Base-by-base conservation (phyloP, 2,888 invertebrate genomes). In the Nomada flava region DNA sequence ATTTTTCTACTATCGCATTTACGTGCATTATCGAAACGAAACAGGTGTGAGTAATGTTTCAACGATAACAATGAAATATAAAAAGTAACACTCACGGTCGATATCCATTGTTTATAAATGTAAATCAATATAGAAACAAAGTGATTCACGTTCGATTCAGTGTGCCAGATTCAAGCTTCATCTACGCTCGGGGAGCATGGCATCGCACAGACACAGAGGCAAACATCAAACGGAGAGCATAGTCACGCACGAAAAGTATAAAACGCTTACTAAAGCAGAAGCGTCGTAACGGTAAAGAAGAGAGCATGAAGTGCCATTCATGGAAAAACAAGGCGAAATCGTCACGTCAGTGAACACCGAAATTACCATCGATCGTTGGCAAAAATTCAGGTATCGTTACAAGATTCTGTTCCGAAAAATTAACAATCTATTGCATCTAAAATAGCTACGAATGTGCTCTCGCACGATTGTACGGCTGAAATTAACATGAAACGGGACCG, bases 211-310 rank as follows among this genome's bases (percentile, higher is more conserved):
- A 65, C 65, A 67, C 65, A 76, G 13, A 69, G 63, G 13, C 13
- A n/a, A 23, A 20, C 23, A 20, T 36, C 67, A 55, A 47, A 60
- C 55, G 3, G 52, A 73, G 52, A 65, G n/a, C 29, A 50, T 23
- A 68, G 55, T 29, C 63, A 64, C 69, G 64, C 57, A 50, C 59
- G 64, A 70, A 70, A 79, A 70, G 26, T 52, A 69, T 55, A 53
- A 55, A 60, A 70, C 52, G 18, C 36, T 36, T 36, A 36, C 57
- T 59, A 23, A 42, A 71, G 64, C 53, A 62, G 50, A 79, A 60
- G 60, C 64, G 52, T 78, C 65, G 18, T 79, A 78, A 79, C 65
- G 70, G 79, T 79, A 78, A 65, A 70, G 78, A 77, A 70, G 64
- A 53, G 63, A 79, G 69, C 52, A 67, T 53, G 44, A 53, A 65